Evolutionary conservation across 2,113 vertebrate genomes (phyloP), one percentile per base, ranked within the genome.

Genomic region (Manacus vitellinus): DNA sequence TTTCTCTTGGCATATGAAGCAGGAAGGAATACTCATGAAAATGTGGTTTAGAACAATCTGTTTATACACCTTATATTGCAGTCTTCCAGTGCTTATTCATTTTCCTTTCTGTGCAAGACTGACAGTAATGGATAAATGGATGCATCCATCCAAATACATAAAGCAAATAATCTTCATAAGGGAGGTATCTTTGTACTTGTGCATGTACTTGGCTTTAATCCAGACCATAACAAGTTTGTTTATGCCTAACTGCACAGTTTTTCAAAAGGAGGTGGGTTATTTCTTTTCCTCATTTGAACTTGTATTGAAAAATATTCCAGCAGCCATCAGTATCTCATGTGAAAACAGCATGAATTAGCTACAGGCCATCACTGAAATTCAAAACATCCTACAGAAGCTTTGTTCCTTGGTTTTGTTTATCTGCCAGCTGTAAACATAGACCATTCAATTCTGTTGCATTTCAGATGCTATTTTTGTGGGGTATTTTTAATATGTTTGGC

Each of bases 301-400:
- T 90, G 31, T 51, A 68, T 81, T 95, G 90, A 89, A 92, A 95
- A 95, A 91, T 83, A 71, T 68, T 94, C 90, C 83, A 91, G 80
- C 89, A 94, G 81, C 91, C 95, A 54, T 94, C 94, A 77, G 87
- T 96, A 89, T 97, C 76, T 91, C 47, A 31, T 88, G 74, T 93
- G 89, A 94, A 97, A 97, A 89, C 94, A 94, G 95, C 90, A 82
- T 72, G 92, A 82, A 94, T 95, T 97, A 97, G 89, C 93, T 93
- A 82, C 72, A 93, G 94, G 95, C 91, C 78, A 85, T 85, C 85
- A 88, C 59, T 79, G 85, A 95, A 95, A 94, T 94, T 92, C 93
- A 89, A 95, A 97, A 95, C 85, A 95, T 94, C 59, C 77, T 63
- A 6, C 44, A 94, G 80, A 91, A 89, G 88, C 81, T 90, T 97